Evolutionary conservation across 1,140 invertebrate species (phyloP).

Genomic region (Neuroterus valhalla): DNA sequence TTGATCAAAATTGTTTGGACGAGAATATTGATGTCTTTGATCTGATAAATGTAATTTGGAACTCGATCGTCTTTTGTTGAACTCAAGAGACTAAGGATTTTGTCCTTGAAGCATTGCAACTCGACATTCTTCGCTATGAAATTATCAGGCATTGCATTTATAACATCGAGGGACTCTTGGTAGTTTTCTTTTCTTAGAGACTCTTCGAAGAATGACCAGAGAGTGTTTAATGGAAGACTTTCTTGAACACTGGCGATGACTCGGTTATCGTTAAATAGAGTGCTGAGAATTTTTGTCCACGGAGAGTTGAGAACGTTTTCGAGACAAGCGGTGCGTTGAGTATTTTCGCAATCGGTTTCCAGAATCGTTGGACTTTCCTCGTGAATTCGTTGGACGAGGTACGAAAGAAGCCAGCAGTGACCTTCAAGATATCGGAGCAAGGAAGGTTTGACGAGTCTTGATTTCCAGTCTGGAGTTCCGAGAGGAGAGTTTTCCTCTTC

Average conservation of each 20-base stretch:
- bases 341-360: slow-evolving; percentile 62
- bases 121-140: slow-evolving; percentile 54
- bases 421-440: slow-evolving; percentile 76
- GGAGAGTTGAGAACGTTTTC: slow-evolving; percentile 71
- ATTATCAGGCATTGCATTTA: slow-evolving; percentile 58
- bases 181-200: slow-evolving; percentile 49
- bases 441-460: slow-evolving; percentile 50
- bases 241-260: slow-evolving; percentile 73
- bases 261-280: slow-evolving; percentile 73
- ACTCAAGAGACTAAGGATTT: slow-evolving; percentile 73
- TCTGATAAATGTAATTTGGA: slow-evolving; percentile 62
- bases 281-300: slow-evolving; percentile 64
- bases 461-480: slow-evolving; percentile 49
- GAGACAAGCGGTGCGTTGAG: slow-evolving; percentile 64
- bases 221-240: slow-evolving; percentile 55
- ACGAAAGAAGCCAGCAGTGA: slow-evolving; percentile 77
- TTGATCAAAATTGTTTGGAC: slow-evolving; percentile 59
- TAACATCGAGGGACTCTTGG: slow-evolving; percentile 56
- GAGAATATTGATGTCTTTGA: slow-evolving; percentile 61
- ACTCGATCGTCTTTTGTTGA: slow-evolving; percentile 60
- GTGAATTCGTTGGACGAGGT: slow-evolving; percentile 76
- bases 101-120: slow-evolving; percentile 70
- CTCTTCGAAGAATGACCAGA: slow-evolving; percentile 62
- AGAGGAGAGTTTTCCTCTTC: slow-evolving; percentile 27
- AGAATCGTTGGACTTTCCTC: slow-evolving; percentile 55